Conservation (phyloP, 2,888 invertebrate species). For the Zaprionus lineosus region DNA sequence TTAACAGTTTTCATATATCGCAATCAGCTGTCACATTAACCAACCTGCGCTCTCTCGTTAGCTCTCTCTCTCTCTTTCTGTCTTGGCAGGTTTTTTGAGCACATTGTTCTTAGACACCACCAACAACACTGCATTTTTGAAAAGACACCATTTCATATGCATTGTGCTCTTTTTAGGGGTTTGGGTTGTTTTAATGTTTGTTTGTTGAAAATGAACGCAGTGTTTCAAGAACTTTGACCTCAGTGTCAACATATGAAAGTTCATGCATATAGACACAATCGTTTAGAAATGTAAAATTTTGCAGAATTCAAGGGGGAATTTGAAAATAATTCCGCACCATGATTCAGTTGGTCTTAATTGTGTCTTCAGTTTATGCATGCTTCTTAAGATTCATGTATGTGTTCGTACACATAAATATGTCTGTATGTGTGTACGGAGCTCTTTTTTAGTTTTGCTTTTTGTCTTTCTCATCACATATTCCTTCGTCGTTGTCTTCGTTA, state of each 20-base stretch:
- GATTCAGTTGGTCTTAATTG: too few species aligned
- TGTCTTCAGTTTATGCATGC: too few species aligned
- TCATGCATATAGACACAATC: neutral
- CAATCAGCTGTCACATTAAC: constrained; percentile 28
- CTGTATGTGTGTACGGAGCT: constrained; percentile 12
- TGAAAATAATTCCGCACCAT: too few species aligned
- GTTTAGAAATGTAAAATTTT: too few species aligned
- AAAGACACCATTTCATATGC: too few species aligned
- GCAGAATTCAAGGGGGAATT: too few species aligned
- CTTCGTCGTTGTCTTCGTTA: constrained; percentile 2
- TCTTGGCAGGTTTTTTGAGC: too few species aligned
- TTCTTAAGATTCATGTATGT: neutral
- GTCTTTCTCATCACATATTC: constrained; percentile 22
- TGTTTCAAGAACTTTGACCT: constrained; percentile 70
- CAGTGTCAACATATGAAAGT: too few species aligned
- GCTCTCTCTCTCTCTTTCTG: neutral
- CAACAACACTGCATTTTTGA: too few species aligned
- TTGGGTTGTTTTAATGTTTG: constrained; percentile 18
- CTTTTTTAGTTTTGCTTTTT: constrained; percentile 43
- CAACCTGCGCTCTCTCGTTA: neutral
- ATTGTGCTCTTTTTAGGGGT: constrained; percentile 8
- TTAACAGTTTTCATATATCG: neutral
- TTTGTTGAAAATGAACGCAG: too few species aligned
- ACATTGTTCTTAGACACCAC: too few species aligned
- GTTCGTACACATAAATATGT: neutral